Base-by-base conservation (phyloP, 2,797 vertebrate genomes). In the Silurus lanzhouensis region DNA sequence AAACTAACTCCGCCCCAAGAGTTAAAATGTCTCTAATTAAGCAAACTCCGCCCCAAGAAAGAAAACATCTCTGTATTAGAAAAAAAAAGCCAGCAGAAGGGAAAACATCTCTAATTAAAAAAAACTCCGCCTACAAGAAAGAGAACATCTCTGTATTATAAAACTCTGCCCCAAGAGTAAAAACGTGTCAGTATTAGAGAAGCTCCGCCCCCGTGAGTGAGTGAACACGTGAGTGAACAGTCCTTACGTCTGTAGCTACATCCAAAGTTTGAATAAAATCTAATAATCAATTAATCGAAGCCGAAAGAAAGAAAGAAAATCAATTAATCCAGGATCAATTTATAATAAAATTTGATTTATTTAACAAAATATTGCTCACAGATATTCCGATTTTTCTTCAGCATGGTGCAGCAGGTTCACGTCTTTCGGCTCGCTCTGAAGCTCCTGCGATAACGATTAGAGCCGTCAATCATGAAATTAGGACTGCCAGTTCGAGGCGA, bases 381-480 rank as follows among this genome's bases (percentile, higher is more conserved):
- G 67, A 70, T 44, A 44, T 44, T 74, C 19, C 8, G 13, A 9
- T 8, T 3, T 3, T 8, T 31, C 22, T 7, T 3, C 44, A 38
- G 3, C 1, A 22, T 25, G 66, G 68, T 22, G 12, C 44, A 8
- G 25, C 74, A 78, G 58, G n/a, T 12, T 14, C 3, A 31, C 14
- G 58, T 63, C 67, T 22, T 44, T 60, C n/a, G 46, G 27, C 57
- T 6, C 8, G 3, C 22, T 60, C 20, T 44, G 60, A 44, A 60
- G 55, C 82, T 83, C 52, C 20, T 38, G 55, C 2, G 81, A 61
- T 82, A 60, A 60, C 22, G 66, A 82, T 60, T n/a, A 17, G 19
- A 70, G 67, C 81, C 55, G 14, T 70, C 81, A 61, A 60, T 82
- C 81, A 82, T 57, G 67, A 71, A 82, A 82, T 71, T 72, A 82